phyloP scores from a whole-genome alignment of 2,113 vertebrate species.

The Onychorhynchus coronatus region DNA sequence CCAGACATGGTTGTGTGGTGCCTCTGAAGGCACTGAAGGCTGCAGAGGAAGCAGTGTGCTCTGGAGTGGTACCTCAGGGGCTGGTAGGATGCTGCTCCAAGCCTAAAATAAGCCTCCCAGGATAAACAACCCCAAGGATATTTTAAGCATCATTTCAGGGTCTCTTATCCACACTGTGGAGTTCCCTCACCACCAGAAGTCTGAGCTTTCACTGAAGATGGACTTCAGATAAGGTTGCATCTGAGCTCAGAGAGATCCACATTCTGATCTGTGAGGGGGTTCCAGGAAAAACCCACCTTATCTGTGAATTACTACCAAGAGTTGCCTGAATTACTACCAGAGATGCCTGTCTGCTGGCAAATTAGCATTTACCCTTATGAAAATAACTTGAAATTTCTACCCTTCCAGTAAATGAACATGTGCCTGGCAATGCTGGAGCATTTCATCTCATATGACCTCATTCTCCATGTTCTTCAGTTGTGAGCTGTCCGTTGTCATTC shows the following conservation, averaged over 20 bases:
- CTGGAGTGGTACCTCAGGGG: neutral
- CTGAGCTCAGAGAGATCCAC: neutral
- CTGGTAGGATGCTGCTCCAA: neutral
- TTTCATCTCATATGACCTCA: slow-evolving; percentile 8
- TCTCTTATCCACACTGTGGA: neutral
- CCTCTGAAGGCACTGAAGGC: neutral
- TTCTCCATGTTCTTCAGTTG: neutral
- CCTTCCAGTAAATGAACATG: neutral
- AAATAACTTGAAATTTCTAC: neutral
- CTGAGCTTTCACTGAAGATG: neutral
- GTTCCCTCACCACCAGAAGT: neutral
- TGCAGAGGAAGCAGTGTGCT: neutral
- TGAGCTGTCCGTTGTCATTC: slow-evolving; percentile 16
- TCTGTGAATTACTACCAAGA: neutral
- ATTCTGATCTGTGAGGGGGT: neutral
- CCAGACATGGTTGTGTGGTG: neutral
- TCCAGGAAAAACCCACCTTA: neutral
- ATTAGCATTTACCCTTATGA: neutral
- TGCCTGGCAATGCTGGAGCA: neutral
- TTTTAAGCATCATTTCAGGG: neutral
- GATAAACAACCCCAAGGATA: neutral
- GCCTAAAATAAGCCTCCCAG: neutral
- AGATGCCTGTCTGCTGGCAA: neutral
- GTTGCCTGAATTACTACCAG: neutral
- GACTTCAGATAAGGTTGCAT: accelerated